Percentiles rank a stretch among this genome's conserved stretches.
phyloP scores from a whole-genome alignment of 2,888 invertebrate genomes.

The Nesidiocoris tenuis region DNA sequence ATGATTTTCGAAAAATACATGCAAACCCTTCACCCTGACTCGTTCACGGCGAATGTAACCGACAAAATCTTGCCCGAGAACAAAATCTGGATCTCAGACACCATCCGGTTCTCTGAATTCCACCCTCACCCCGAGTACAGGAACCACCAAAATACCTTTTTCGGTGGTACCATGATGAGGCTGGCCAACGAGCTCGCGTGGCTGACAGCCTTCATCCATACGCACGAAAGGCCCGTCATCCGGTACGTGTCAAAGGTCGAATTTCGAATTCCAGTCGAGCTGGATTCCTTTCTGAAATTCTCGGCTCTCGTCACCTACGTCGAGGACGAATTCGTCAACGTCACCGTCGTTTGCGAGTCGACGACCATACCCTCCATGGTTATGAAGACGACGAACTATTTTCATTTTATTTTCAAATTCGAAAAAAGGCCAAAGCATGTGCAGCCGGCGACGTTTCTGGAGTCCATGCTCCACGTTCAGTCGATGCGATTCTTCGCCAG shows the following conservation, averaged over 20 bases:
- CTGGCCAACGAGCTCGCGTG: slow-evolving; percentile 71
- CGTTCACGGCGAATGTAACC: slow-evolving; percentile 56
- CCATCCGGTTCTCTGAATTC: slow-evolving; percentile 61
- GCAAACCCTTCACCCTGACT: slow-evolving; percentile 60
- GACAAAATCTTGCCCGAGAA: slow-evolving; percentile 60
- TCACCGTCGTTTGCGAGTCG: slow-evolving; percentile 68
- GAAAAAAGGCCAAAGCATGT: slow-evolving; percentile 59
- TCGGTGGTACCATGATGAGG: slow-evolving; percentile 79
- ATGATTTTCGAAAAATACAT: slow-evolving; percentile 69
- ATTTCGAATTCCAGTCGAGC: slow-evolving; percentile 69
- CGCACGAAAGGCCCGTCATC: slow-evolving; percentile 59
- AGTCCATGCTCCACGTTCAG: slow-evolving; percentile 28
- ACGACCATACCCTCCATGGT: slow-evolving; percentile 61
- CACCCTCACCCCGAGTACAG: slow-evolving; percentile 64
- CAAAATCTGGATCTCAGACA: slow-evolving; percentile 67
- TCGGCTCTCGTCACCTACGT: slow-evolving; percentile 58
- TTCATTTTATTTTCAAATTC: slow-evolving; percentile 68
- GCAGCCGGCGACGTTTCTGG: slow-evolving; percentile 56
- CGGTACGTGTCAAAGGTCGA: slow-evolving; percentile 69
- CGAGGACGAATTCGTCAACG: slow-evolving; percentile 59
- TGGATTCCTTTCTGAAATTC: slow-evolving; percentile 69
- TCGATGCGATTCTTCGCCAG: slow-evolving; percentile 7
- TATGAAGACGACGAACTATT: slow-evolving; percentile 68
- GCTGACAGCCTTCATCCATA: slow-evolving; percentile 64
- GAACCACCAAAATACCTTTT: slow-evolving; percentile 73